Evolutionary conservation across 2,888 invertebrate genomes (phyloP).

Genomic region (Synergus itoensis): DNA sequence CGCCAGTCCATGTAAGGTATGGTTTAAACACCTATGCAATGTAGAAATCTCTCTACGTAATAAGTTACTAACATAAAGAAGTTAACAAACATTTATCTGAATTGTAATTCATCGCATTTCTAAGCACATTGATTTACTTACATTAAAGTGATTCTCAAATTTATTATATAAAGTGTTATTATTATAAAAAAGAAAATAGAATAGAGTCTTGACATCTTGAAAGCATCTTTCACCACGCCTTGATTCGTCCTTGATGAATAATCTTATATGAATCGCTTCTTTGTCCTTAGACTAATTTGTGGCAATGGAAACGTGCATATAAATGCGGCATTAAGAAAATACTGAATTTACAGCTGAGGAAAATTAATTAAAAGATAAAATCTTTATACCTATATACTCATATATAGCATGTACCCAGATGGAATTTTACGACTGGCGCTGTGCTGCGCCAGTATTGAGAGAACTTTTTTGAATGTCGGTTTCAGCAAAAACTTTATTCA

Average conservation of each 20-base stretch:
- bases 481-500: neutral
- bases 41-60: too few relatives aligned
- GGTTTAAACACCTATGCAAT: too few relatives aligned
- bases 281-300: neutral
- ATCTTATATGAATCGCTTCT: conserved; percentile 29
- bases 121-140: too few relatives aligned
- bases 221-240: conserved; percentile 39
- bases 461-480: neutral
- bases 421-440: too few relatives aligned
- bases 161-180: too few relatives aligned
- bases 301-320: conserved; percentile 7
- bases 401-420: too few relatives aligned
- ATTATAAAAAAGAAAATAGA: too few relatives aligned
- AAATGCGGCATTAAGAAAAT: neutral
- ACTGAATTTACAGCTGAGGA: neutral
- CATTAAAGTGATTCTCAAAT: too few relatives aligned
- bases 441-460: neutral
- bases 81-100: too few relatives aligned
- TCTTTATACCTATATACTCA: neutral
- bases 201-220: neutral
- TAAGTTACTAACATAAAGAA: too few relatives aligned
- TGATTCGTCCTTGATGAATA: conserved; percentile 32
- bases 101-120: too few relatives aligned
- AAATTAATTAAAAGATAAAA: neutral
- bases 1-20: too few relatives aligned